Evolutionary conservation across 1,140 invertebrate genomes (phyloP).

Genomic region (Vollenhovia emeryi): DNA sequence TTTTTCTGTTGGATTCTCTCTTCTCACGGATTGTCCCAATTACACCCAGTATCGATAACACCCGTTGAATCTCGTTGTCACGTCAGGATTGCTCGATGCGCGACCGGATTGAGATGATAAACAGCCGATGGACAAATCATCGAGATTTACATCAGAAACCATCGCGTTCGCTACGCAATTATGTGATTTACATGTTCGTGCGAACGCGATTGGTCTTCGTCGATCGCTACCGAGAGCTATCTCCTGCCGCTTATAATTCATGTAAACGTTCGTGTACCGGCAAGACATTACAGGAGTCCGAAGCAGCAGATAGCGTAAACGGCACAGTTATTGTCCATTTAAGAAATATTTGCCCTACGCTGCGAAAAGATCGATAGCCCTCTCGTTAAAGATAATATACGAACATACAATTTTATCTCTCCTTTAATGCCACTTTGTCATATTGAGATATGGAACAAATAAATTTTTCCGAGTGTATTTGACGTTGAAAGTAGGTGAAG

Average conservation of each 20-base stretch:
- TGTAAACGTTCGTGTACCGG: constrained; percentile 31
- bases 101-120: constrained; percentile 67
- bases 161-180: constrained; percentile 67
- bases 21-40: constrained; percentile 8
- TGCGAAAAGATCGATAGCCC: constrained; percentile 19
- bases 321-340: constrained; percentile 49
- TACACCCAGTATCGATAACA: constrained; percentile 47
- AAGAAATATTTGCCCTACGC: constrained; percentile 30
- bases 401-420: not conserved
- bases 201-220: constrained; percentile 48
- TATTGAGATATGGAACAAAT: not conserved
- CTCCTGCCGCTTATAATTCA: constrained; percentile 41
- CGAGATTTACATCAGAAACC: constrained; percentile 67
- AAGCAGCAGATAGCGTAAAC: constrained; percentile 18
- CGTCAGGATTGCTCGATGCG: constrained; percentile 43
- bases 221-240: constrained; percentile 18
- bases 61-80: constrained; percentile 61
- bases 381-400: constrained; percentile 16
- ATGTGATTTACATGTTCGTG: constrained; percentile 65
- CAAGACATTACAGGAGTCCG: constrained; percentile 7
- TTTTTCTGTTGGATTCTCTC: not conserved
- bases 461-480: not conserved
- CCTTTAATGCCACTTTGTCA: constrained; percentile 4
- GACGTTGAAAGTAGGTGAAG: not conserved
- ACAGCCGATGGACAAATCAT: constrained; percentile 73